A percentile compares a stretch with the other conserved stretches of the same genome.
Evolutionary conservation across 2,888 invertebrate genomes (phyloP).

Genomic region (Heliconius ismenius): DNA sequence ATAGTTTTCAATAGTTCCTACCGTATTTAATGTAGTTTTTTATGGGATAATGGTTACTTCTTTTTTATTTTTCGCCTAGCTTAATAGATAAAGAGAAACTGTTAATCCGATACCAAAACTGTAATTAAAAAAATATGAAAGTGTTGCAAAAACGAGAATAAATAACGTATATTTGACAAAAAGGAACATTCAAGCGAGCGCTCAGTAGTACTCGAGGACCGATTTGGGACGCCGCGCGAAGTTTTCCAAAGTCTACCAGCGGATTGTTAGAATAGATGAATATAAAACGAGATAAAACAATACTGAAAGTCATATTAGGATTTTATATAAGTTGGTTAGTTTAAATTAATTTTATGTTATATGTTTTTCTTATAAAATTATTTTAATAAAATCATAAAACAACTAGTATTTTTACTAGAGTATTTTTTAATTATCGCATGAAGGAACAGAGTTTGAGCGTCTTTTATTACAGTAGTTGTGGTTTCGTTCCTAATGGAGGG

Average conservation of each 20-base stretch:
- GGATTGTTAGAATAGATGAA: conserved; percentile 52
- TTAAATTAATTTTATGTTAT: neutral
- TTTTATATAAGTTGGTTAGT: conserved; percentile 5
- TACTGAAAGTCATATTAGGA: conserved; percentile 31
- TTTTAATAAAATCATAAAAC: neutral
- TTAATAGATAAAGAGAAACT: neutral
- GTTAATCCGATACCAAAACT: neutral
- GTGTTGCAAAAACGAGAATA: neutral
- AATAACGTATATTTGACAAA: conserved; percentile 41
- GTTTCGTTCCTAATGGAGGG: too few species aligned
- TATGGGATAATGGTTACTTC: too few species aligned
- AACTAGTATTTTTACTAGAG: too few species aligned
- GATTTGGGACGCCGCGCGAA: conserved; percentile 50
- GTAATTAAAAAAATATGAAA: neutral
- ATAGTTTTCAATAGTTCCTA: neutral
- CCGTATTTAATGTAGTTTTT: neutral
- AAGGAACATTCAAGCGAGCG: conserved; percentile 55
- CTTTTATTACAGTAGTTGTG: too few species aligned
- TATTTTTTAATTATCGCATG: too few species aligned
- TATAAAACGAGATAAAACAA: conserved; percentile 40
- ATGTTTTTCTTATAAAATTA: neutral
- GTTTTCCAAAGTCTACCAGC: conserved; percentile 47
- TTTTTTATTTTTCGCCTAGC: too few species aligned
- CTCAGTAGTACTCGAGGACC: conserved; percentile 60
- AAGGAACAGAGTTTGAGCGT: too few species aligned